Evolutionary conservation across 2,113 vertebrate genomes (phyloP), one percentile per base, ranked within the genome.

Genomic region (Apus apus): DNA sequence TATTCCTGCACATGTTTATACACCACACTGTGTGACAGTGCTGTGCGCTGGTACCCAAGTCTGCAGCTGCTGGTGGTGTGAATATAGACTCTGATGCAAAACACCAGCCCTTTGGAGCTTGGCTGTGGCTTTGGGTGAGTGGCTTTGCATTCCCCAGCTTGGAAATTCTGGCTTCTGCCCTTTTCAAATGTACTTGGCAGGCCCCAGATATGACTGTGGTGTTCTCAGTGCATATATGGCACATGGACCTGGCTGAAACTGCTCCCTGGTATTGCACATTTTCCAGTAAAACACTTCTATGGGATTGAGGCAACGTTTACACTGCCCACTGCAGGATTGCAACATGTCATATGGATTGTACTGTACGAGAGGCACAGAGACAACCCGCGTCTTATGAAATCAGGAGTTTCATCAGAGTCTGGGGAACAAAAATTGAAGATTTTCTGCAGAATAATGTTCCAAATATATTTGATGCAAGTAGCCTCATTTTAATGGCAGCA

Each of bases 251-350:
- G 29, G 13, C 38, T 61, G 57, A 71, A 11, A 10, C n/a, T 30
- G 6, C 43, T 60, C 46, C 32, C 61, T 70, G 21, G 48, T 53
- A 34, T 5, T 34, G 48, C 32, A 25, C 8, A 3, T 72, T 78
- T 58, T 65, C 36, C 50, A n/a, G 9, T 56, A 61, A 71, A 84
- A 5, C 13, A 9, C 7, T 58, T 76, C 25, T 73, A 7, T 0
- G 5, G 56, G 19, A 5, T 10, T 25, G 25, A 53, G 22, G 46
- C 10, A 43, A 54, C 4, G 6, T 0, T 0, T 38, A 6, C 26
- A 29, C 21, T 40, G 16, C 36, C 32, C 17, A 9, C 51, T 15
- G n/a, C 40, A 54, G 34, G n/a, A 25, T 0, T 53, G 27, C 34
- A 88, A 15, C 19, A 25, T 65, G 46, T 57, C 20, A 15, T 79